These are phyloP conservation scores for Luffia ferchaultella DNA, from an alignment of 2,888 invertebrate species.

Conservation along the genomic window DNA sequence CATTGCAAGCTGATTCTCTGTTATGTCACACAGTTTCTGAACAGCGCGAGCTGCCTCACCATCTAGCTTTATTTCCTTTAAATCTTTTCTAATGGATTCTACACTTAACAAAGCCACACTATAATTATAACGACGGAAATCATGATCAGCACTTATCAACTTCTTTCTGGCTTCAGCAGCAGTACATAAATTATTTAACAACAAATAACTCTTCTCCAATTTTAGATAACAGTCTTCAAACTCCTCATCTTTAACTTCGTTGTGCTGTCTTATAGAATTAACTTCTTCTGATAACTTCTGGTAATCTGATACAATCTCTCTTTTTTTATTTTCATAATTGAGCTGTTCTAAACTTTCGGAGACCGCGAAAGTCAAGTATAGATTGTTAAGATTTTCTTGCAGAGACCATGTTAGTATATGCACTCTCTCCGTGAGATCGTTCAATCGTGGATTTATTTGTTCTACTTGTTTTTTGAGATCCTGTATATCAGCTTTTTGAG, in stretches of 20 bases:
- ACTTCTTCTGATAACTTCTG: slow-evolving; percentile 25
- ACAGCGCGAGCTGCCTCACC: slow-evolving; percentile 36
- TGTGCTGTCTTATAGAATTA: slow-evolving; percentile 24
- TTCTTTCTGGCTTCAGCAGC: slow-evolving; percentile 36
- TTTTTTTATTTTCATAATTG: slow-evolving; percentile 43
- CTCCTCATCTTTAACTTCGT: slow-evolving; percentile 29
- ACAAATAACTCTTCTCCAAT: slow-evolving; percentile 26
- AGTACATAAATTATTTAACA: slow-evolving; percentile 32
- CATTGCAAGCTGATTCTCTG: slow-evolving; percentile 44
- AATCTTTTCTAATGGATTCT: slow-evolving; percentile 28
- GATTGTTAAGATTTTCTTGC: slow-evolving; percentile 46
- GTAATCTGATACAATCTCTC: slow-evolving; percentile 33
- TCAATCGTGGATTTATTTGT: slow-evolving; percentile 31
- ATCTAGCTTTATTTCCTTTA: slow-evolving; percentile 34
- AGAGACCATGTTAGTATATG: slow-evolving; percentile 47
- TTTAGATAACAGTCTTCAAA: slow-evolving; percentile 30
- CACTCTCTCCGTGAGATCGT: slow-evolving; percentile 40
- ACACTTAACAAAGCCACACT: slow-evolving; percentile 37
- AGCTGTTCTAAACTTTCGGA: slow-evolving; percentile 51
- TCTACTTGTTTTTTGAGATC: slow-evolving; percentile 39
- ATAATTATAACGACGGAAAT: slow-evolving; percentile 42
- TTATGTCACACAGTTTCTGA: slow-evolving; percentile 32
- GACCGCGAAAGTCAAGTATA: slow-evolving; percentile 36
- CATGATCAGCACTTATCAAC: slow-evolving; percentile 42
- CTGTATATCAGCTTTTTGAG: slow-evolving; percentile 33